These are phyloP conservation scores for Macrophya annulata DNA, from an alignment of 2,888 invertebrate species.

Conservation along the genomic window DNA sequence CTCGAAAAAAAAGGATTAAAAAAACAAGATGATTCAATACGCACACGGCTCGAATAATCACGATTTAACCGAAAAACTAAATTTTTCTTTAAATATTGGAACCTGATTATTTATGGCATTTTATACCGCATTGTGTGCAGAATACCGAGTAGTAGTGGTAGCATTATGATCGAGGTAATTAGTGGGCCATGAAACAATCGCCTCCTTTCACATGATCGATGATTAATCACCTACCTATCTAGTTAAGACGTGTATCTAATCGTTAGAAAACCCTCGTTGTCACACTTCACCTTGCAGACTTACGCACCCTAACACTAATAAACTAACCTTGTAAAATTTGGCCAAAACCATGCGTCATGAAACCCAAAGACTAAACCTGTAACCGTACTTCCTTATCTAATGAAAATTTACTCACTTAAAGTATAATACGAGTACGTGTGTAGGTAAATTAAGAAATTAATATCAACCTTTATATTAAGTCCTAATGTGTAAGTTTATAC, in stretches of 20 bases:
- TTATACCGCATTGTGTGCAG: neutral
- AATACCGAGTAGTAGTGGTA: neutral
- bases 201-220: slow-evolving; percentile 37
- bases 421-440: neutral
- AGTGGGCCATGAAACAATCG: slow-evolving; percentile 45
- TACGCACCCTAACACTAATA: neutral
- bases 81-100: too few relatives aligned
- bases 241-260: neutral
- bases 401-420: neutral
- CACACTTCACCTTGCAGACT: neutral
- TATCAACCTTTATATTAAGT: too few relatives aligned
- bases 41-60: too few relatives aligned
- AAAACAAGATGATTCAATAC: too few relatives aligned
- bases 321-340: neutral
- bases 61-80: too few relatives aligned
- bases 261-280: neutral
- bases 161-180: slow-evolving; percentile 28
- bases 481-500: too few relatives aligned
- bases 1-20: too few relatives aligned
- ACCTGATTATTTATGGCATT: too few relatives aligned
- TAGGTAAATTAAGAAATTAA: neutral
- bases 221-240: slow-evolving; percentile 25
- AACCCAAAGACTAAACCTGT: neutral
- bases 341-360: neutral
- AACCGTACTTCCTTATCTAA: neutral